Evolutionary conservation across 2,797 vertebrate species (phyloP).

Genomic region (Phoebastria nigripes): DNA sequence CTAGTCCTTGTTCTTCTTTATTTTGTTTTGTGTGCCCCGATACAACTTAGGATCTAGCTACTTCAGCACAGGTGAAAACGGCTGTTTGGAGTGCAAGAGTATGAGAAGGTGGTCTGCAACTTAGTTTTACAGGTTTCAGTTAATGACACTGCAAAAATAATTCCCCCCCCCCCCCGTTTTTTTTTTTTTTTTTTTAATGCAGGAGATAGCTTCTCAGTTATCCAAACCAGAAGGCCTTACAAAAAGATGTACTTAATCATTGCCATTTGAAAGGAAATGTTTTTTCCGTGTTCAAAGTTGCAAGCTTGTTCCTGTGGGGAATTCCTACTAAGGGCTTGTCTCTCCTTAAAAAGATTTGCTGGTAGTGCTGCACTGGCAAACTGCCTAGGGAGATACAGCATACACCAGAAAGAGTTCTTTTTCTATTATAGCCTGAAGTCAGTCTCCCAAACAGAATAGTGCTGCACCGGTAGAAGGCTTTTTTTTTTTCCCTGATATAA

Average conservation of each 20-base stretch:
- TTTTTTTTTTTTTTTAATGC: background rate
- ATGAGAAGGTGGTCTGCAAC: background rate
- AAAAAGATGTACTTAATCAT: background rate
- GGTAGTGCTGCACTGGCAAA: constrained; percentile 14
- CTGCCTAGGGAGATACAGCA: background rate
- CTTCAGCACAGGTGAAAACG: background rate
- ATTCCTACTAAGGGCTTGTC: constrained; percentile 13
- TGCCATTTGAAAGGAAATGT: background rate
- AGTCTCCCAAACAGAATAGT: background rate
- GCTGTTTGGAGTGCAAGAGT: background rate
- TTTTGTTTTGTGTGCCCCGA: background rate
- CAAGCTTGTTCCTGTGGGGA: constrained; percentile 12
- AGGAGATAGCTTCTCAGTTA: background rate
- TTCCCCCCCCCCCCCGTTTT: too few species aligned
- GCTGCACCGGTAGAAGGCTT: background rate
- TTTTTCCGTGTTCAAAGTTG: background rate
- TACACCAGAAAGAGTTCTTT: background rate
- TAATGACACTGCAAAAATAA: background rate
- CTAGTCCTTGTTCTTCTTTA: background rate
- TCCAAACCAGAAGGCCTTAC: background rate
- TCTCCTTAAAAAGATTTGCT: constrained; percentile 21
- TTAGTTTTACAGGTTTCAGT: background rate
- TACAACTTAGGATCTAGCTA: background rate
- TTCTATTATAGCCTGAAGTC: background rate
- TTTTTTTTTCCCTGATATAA: background rate